Evolutionary conservation across 2,797 vertebrate species (phyloP).

Genomic region (Sebastes ruberrimus): DNA sequence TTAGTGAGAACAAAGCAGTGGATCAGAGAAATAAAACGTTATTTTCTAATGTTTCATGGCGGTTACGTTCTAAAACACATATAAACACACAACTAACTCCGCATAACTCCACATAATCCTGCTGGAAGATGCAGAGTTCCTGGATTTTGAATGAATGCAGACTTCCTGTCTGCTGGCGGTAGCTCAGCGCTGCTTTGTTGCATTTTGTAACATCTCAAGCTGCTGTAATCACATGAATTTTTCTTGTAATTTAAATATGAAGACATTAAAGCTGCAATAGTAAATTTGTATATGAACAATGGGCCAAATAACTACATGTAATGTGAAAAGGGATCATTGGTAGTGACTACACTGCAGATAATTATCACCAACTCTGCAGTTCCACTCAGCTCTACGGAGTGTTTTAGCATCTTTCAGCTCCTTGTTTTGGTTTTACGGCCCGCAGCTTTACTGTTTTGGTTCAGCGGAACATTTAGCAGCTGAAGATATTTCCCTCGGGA

Average conservation of each 20-base stretch:
- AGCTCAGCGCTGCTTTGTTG: too few relatives aligned
- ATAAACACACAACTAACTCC: too few relatives aligned
- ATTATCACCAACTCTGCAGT: not conserved
- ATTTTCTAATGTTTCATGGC: too few relatives aligned
- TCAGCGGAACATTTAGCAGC: not conserved
- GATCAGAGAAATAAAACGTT: too few relatives aligned
- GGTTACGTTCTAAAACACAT: too few relatives aligned
- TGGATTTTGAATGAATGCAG: too few relatives aligned
- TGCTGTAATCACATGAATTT: not conserved
- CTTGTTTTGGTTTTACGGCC: not conserved
- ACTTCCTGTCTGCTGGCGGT: too few relatives aligned
- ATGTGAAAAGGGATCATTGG: not conserved
- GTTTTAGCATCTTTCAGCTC: not conserved
- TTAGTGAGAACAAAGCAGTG: too few relatives aligned
- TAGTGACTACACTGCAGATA: not conserved
- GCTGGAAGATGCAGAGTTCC: too few relatives aligned
- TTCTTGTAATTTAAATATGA: not conserved
- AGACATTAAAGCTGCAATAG: not conserved
- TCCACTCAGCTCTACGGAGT: not conserved
- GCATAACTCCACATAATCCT: accelerated
- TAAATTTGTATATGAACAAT: too few relatives aligned
- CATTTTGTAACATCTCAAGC: too few relatives aligned
- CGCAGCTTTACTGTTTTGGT: not conserved
- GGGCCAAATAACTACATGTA: not conserved
- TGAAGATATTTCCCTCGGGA: not conserved